phyloP scores from a whole-genome alignment of 2,113 vertebrate species.

The Pteropus alecto region DNA sequence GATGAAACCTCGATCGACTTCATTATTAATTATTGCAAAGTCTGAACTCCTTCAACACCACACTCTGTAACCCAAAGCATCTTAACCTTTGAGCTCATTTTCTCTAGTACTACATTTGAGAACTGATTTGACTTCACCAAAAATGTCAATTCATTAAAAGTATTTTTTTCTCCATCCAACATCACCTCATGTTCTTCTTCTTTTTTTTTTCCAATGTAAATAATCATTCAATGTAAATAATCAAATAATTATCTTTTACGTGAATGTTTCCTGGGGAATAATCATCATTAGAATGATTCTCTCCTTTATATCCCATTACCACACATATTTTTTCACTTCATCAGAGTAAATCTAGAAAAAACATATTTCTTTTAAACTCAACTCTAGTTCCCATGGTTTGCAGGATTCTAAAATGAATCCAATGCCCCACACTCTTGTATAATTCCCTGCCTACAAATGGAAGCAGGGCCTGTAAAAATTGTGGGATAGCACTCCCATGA shows the following conservation, averaged over 20 bases:
- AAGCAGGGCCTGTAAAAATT: background rate
- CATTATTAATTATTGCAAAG: background rate
- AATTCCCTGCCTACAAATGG: background rate
- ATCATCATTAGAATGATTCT: background rate
- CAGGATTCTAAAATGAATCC: background rate
- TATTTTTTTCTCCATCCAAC: background rate
- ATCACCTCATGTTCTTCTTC: background rate
- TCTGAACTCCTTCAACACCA: background rate
- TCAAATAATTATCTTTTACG: too few relatives aligned
- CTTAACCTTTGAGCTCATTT: background rate
- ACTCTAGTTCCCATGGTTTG: background rate
- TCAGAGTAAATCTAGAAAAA: background rate
- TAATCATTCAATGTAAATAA: background rate
- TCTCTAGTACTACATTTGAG: background rate
- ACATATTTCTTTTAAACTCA: background rate
- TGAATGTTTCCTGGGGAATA: too few relatives aligned
- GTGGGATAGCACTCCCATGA: background rate
- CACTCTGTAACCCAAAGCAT: background rate
- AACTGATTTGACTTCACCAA: background rate
- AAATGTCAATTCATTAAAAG: background rate
- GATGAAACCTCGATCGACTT: background rate
- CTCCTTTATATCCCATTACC: background rate
- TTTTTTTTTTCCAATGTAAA: background rate
- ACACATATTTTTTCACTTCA: background rate
- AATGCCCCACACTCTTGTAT: accelerated